Percentiles rank a stretch among this genome's conserved stretches.
These are phyloP conservation scores for Passerina amoena DNA, from an alignment of 2,113 vertebrate species.

Conservation along the genomic window DNA sequence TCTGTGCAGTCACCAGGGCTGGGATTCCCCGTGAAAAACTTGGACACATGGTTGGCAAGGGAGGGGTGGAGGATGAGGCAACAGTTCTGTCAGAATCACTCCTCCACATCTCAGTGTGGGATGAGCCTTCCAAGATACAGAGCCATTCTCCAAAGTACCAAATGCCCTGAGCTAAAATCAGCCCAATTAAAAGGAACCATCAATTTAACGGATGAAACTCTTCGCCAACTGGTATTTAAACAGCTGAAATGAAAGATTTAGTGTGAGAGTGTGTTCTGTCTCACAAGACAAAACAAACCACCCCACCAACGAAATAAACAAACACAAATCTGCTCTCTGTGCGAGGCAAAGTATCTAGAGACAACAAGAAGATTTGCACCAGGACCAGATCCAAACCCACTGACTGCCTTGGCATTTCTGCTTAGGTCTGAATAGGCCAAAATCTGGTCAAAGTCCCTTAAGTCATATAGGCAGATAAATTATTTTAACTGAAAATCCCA, in stretches of 20 bases:
- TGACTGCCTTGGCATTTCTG: not conserved
- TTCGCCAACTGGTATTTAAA: not conserved
- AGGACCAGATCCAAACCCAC: not conserved
- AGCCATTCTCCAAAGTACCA: not conserved
- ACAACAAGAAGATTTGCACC: not conserved
- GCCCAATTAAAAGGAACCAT: not conserved
- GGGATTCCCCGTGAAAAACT: constrained; percentile 22
- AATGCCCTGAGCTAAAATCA: constrained; percentile 28
- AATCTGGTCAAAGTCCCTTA: not conserved
- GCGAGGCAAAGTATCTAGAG: not conserved
- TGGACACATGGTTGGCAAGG: constrained; percentile 21
- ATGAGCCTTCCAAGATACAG: constrained; percentile 23
- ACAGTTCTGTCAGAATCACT: constrained; percentile 41
- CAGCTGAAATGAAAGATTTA: constrained; percentile 1
- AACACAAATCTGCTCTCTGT: not conserved
- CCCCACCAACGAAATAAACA: not conserved
- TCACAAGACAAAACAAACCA: not conserved
- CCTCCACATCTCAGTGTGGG: constrained; percentile 32
- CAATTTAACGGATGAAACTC: constrained; percentile 4
- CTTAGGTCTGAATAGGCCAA: not conserved
- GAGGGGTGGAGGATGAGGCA: constrained; percentile 51
- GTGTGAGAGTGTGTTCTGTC: not conserved
- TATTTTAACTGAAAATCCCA: not conserved
- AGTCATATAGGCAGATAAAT: not conserved
- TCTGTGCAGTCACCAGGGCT: constrained; percentile 9